phyloP scores from a whole-genome alignment of 2,113 vertebrate species.

The Ramphastos sulfuratus region DNA sequence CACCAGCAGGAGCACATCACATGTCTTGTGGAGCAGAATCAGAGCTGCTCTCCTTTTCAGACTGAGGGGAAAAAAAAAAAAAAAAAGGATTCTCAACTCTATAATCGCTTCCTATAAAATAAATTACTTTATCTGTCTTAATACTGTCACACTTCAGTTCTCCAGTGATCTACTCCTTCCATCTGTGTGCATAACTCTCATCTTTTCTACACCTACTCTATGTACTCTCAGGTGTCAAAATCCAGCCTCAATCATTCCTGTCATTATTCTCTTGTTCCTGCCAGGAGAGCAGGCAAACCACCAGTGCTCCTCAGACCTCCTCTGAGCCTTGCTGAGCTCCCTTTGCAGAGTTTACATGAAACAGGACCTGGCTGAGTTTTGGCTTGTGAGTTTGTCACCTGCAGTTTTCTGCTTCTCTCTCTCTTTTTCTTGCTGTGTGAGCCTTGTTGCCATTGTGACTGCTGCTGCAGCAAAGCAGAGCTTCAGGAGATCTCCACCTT shows the following conservation, averaged over 20 bases:
- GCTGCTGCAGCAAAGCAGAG: neutral
- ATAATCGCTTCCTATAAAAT: conserved; percentile 57
- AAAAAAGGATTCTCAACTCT: conserved; percentile 10
- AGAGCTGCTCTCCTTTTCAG: conserved; percentile 10
- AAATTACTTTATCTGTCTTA: conserved; percentile 64
- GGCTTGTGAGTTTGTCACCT: neutral
- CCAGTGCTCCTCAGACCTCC: neutral
- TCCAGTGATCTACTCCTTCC: conserved; percentile 52
- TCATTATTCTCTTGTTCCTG: neutral
- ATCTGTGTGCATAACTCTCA: conserved; percentile 61
- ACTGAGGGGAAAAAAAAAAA: neutral
- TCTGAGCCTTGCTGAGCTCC: neutral
- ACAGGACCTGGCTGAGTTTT: neutral
- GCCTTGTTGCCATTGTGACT: neutral
- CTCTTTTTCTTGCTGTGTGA: neutral
- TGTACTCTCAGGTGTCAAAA: conserved; percentile 62
- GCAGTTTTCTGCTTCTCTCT: neutral
- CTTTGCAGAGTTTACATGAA: neutral
- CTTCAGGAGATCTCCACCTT: neutral
- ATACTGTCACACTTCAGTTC: conserved; percentile 55
- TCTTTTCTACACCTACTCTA: conserved; percentile 60
- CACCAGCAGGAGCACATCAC: conserved; percentile 22
- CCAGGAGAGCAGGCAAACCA: neutral
- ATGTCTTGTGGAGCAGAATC: conserved; percentile 7
- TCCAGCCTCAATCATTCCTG: conserved; percentile 54